Percentiles rank a stretch among this genome's conserved stretches.
Conservation (phyloP, 1,140 invertebrate species). For the Adelges cooleyi region DNA sequence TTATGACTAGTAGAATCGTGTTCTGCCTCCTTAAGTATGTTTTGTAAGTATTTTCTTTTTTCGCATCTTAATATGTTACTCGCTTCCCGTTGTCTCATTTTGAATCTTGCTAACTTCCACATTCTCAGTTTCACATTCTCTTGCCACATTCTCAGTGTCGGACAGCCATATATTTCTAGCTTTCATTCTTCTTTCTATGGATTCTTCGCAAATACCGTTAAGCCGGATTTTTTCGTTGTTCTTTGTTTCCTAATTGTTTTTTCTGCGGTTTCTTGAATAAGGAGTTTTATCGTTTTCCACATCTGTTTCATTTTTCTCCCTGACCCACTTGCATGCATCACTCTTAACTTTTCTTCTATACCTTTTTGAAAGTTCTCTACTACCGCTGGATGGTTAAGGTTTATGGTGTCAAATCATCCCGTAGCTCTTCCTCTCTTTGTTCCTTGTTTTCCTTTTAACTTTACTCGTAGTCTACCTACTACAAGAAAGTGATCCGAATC, state of each 20-base stretch:
- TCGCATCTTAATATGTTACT: no score
- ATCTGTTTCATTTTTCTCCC: neutral
- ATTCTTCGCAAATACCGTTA: neutral
- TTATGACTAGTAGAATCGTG: neutral
- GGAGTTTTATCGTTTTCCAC: neutral
- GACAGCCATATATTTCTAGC: no score
- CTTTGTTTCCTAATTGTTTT: conserved; percentile 30
- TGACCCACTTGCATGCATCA: neutral
- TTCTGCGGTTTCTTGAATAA: neutral
- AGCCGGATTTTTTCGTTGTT: neutral
- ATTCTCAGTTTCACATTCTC: neutral
- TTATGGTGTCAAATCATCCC: neutral
- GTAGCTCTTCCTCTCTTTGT: conserved; percentile 24
- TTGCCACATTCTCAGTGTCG: neutral
- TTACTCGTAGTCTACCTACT: conserved; percentile 29
- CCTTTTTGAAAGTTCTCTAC: conserved; percentile 27
- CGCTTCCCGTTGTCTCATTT: neutral
- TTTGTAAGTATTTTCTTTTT: conserved; percentile 21
- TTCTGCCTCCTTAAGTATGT: conserved; percentile 25
- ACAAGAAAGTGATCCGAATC: conserved; percentile 15
- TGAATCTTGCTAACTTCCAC: neutral
- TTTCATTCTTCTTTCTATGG: neutral
- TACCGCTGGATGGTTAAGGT: conserved; percentile 26
- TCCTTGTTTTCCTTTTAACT: conserved; percentile 31
- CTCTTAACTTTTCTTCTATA: conserved; percentile 22